phyloP scores from a whole-genome alignment of 2,888 invertebrate genomes.

The Cyclophora albipunctata region DNA sequence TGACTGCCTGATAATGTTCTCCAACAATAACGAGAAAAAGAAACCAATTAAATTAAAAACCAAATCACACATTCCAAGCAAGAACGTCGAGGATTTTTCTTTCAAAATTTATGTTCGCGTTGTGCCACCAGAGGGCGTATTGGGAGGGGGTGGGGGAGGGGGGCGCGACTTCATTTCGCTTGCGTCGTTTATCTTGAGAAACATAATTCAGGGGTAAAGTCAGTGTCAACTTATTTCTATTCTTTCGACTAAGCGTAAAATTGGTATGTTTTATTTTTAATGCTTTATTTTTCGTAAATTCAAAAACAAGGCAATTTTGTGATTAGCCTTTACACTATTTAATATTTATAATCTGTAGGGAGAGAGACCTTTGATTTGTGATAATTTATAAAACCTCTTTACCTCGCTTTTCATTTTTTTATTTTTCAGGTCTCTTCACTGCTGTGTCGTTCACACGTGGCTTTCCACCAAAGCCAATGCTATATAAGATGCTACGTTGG shows the following conservation, averaged over 20 bases:
- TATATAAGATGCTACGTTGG: no score
- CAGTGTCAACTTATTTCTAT: conserved; percentile 77
- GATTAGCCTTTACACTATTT: no score
- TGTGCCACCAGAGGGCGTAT: conserved; percentile 52
- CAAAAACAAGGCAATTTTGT: background rate
- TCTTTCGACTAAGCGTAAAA: conserved; percentile 74
- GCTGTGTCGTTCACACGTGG: no score
- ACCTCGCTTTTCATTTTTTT: no score
- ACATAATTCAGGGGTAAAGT: conserved; percentile 78
- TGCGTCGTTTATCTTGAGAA: conserved; percentile 82
- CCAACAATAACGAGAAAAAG: conserved; percentile 20
- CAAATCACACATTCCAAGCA: conserved; percentile 70
- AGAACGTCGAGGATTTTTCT: conserved; percentile 72
- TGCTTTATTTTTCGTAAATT: conserved; percentile 11
- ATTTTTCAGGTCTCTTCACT: no score
- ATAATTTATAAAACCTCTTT: no score
- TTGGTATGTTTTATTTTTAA: conserved; percentile 55
- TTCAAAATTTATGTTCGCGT: conserved; percentile 67
- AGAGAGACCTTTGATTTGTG: no score
- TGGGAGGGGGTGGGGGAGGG: conserved; percentile 29
- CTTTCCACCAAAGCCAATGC: no score
- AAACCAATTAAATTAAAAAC: conserved; percentile 69
- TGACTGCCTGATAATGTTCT: background rate
- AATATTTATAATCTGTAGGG: no score
- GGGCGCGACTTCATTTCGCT: conserved; percentile 82